Base-by-base conservation (phyloP, 2,888 invertebrate species). In the Junonia oenone region DNA sequence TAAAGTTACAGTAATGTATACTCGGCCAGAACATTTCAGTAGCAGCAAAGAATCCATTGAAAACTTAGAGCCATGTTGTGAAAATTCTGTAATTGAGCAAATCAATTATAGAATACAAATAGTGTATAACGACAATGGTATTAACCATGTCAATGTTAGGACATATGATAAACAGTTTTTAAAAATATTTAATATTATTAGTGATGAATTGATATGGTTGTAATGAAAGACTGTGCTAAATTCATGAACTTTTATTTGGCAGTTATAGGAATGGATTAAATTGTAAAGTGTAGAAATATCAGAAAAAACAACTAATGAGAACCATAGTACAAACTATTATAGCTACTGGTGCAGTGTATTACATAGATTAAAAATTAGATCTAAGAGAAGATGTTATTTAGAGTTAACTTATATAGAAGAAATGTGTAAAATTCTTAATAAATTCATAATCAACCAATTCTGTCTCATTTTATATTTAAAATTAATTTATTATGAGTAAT, bases 1-100 rank as follows among this genome's bases (percentile, higher is more conserved):
- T 63, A 91, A 91, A 73, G 72, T 91, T 45, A 73, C 78, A 45
- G 75, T 91, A 50, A 64, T 92, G 31, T 93, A 91, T 65, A 92
- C 91, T 50, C 89, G 83, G 73, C 91, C 91, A 43, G 78, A 74
- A 65, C 85, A 92, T 72, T 92, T 91, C 68, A 76, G 74, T 67
- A 86, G 90, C 38, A 83, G 61, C 62, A 88, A 81, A 68, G 79
- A 80, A 53, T 29, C 59, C 9, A 66, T 71, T 54, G 72, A 75
- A 64, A 68, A 68, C 52, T 53, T 75, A 47, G 78, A 78, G 61
- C 56, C 64, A 53, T 75, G 76, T 56, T 62, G 63, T 60, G 66
- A 76, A 54, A 15, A 64, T 33, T 68, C 74, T 33, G 66, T 68
- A 38, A 46, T 70, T 45, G 83, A 81, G 60, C 66, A 68, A 59